A percentile compares a stretch with the other conserved stretches of the same genome.
Evolutionary conservation across 2,797 vertebrate genomes (phyloP).

Genomic region (Pipistrellus pipistrellus): DNA sequence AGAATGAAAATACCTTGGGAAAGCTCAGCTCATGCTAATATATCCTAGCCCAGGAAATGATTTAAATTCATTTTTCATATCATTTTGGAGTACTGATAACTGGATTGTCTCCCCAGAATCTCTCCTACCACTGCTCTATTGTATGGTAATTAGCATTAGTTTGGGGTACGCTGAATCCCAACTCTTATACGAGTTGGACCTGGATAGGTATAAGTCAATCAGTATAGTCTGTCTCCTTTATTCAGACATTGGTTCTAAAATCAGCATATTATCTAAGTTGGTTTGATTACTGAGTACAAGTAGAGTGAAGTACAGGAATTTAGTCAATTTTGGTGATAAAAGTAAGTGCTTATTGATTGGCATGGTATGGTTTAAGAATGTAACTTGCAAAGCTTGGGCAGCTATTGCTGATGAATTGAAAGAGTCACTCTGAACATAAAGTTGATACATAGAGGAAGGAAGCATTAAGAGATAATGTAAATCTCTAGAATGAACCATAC

Average conservation of each 20-base stretch:
- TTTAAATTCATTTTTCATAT: not conserved
- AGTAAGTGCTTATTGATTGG: not conserved
- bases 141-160: not conserved
- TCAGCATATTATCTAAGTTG: not conserved
- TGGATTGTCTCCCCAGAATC: not conserved
- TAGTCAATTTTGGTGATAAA: not conserved
- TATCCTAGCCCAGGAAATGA: not conserved
- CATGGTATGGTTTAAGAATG: no score
- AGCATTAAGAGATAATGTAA: not conserved
- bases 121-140: not conserved
- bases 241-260: not conserved
- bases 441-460: no score
- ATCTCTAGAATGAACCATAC: not conserved
- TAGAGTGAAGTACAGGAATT: not conserved
- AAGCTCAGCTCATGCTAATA: not conserved
- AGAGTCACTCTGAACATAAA: no score
- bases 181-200: not conserved
- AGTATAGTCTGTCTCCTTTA: not conserved
- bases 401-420: no score
- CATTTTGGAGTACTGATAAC: not conserved
- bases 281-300: not conserved
- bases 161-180: not conserved
- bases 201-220: not conserved
- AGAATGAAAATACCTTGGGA: constrained; percentile 9
- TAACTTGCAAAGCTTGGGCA: no score